These are phyloP conservation scores for Fistularia commersonii DNA, from an alignment of 2,797 vertebrate genomes.

Conservation along the genomic window DNA sequence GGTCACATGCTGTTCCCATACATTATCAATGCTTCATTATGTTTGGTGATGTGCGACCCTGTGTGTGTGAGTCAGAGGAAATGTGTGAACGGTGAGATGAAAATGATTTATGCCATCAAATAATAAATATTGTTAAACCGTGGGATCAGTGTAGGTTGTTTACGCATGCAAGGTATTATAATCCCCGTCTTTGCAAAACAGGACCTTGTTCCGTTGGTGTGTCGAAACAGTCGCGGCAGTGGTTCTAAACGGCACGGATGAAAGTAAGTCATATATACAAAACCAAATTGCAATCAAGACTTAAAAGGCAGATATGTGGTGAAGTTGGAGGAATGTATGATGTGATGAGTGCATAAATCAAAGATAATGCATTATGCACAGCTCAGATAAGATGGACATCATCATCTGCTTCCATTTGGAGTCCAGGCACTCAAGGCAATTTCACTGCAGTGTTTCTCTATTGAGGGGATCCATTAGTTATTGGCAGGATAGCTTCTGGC, in stretches of 20 bases:
- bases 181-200: constrained; percentile 11
- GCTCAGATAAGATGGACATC: constrained; percentile 57
- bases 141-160: constrained; percentile 15
- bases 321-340: constrained; percentile 45
- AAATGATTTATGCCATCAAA: neutral
- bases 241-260: constrained; percentile 22
- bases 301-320: constrained; percentile 49
- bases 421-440: constrained; percentile 60
- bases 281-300: constrained; percentile 57
- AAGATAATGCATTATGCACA: constrained; percentile 56
- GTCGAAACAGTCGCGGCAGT: constrained; percentile 26
- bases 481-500: constrained; percentile 47
- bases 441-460: constrained; percentile 57
- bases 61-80: constrained; percentile 47
- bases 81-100: constrained; percentile 47
- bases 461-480: constrained; percentile 56
- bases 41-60: neutral
- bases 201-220: constrained; percentile 24
- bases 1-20: constrained; percentile 11
- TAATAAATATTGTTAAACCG: constrained; percentile 16
- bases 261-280: constrained; percentile 42
- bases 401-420: constrained; percentile 63
- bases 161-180: constrained; percentile 7
- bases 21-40: constrained; percentile 1
- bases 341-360: constrained; percentile 59